A percentile compares a stretch with the other conserved stretches of the same genome.
Evolutionary conservation across 2,888 invertebrate genomes (phyloP).

Genomic region (Nezara viridula): DNA sequence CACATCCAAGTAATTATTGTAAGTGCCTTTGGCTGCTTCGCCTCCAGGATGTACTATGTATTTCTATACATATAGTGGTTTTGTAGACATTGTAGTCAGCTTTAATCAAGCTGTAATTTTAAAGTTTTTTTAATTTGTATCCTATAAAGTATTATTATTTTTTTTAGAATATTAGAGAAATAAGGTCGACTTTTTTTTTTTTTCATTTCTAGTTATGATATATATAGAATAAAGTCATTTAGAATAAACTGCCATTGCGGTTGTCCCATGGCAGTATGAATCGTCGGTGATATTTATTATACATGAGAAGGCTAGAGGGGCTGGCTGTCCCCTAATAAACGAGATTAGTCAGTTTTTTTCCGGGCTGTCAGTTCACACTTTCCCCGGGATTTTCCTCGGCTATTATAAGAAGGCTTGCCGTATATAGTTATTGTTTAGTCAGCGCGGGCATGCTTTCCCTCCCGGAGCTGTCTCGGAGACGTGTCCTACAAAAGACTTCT

Average conservation of each 20-base stretch:
- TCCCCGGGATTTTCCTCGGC: conserved; percentile 18
- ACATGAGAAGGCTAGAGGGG: not conserved
- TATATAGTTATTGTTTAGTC: conserved; percentile 49
- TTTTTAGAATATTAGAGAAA: too few relatives aligned
- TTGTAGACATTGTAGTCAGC: too few relatives aligned
- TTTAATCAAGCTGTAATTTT: too few relatives aligned
- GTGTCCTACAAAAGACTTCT: conserved; percentile 48
- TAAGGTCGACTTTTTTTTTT: too few relatives aligned
- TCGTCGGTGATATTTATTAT: not conserved
- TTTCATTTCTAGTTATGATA: too few relatives aligned
- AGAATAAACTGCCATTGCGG: not conserved
- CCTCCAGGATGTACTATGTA: too few relatives aligned
- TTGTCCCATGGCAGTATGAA: not conserved
- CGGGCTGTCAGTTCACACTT: conserved; percentile 27
- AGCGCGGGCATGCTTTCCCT: conserved; percentile 36
- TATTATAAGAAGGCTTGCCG: not conserved
- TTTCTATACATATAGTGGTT: too few relatives aligned
- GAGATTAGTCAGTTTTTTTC: conserved; percentile 38
- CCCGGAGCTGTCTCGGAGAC: conserved; percentile 10
- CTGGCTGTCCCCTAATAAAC: not conserved
- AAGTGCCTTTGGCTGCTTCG: too few relatives aligned
- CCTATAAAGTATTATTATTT: too few relatives aligned
- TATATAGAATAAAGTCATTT: too few relatives aligned
- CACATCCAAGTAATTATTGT: too few relatives aligned
- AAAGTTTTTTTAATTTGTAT: too few relatives aligned